Conservation (phyloP, 2,797 vertebrate genomes). For the Glyptemys insculpta region DNA sequence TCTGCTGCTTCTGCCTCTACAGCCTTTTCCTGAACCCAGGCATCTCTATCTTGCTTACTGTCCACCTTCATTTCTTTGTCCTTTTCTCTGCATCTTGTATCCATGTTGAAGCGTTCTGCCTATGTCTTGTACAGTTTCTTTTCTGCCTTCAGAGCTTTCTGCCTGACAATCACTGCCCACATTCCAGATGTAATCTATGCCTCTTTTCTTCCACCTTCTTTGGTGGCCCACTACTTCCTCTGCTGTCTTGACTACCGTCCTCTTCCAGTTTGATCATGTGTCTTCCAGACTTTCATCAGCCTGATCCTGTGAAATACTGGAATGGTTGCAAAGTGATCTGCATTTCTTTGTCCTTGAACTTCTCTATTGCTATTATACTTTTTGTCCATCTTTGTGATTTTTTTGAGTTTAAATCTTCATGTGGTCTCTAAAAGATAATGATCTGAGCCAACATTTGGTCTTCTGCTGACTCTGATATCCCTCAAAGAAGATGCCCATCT, state of each 20-base stretch:
- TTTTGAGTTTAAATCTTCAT: not conserved
- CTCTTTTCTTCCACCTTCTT: not conserved
- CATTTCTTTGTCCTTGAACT: not conserved
- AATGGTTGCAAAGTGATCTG: not conserved
- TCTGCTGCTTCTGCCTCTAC: not conserved
- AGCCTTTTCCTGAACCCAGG: not conserved
- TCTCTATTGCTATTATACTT: too few relatives aligned
- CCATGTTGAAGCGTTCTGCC: not conserved
- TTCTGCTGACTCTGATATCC: not conserved
- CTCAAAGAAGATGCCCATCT: too few relatives aligned
- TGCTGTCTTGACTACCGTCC: not conserved
- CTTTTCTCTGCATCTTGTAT: not conserved
- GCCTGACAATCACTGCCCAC: too few relatives aligned
- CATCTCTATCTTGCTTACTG: too few relatives aligned
- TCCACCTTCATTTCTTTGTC: not conserved
- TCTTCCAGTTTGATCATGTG: not conserved
- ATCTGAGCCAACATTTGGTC: not conserved
- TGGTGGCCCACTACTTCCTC: not conserved
- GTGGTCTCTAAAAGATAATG: not conserved
- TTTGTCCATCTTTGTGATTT: not conserved
- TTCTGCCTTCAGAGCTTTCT: not conserved
- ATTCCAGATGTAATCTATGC: not conserved
- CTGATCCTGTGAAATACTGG: not conserved
- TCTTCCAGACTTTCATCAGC: not conserved
- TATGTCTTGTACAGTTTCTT: not conserved